Percentiles rank a stretch among this genome's conserved stretches.
Conservation (phyloP, 2,113 vertebrate genomes). For the Lagopus leucura region DNA sequence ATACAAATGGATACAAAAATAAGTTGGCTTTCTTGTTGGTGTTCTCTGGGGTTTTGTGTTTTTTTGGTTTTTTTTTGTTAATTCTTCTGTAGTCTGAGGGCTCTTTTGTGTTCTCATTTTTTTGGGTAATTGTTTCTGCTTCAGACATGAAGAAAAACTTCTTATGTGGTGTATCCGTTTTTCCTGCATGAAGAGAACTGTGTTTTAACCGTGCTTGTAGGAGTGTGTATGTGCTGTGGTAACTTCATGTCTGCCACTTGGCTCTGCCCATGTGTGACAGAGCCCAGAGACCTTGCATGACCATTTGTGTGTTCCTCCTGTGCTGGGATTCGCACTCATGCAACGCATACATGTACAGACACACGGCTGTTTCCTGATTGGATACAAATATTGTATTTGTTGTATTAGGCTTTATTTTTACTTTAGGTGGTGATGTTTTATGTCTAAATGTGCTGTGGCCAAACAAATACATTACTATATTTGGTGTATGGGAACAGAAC, state of each 20-base stretch:
- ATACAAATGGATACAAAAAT: not conserved
- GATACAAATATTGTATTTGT: not conserved
- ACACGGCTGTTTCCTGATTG: rapidly evolving
- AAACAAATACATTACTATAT: not conserved
- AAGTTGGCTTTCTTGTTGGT: not conserved
- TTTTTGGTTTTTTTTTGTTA: not conserved
- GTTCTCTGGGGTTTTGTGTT: not conserved
- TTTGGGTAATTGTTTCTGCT: not conserved
- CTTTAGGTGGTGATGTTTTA: not conserved
- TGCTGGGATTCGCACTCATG: not conserved
- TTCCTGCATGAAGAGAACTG: not conserved
- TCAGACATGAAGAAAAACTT: not conserved
- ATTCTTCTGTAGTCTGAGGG: not conserved
- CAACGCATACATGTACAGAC: not conserved
- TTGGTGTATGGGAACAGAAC: not conserved
- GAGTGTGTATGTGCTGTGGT: not conserved
- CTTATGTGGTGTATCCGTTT: not conserved
- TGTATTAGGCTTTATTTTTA: not conserved
- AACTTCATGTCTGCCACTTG: not conserved
- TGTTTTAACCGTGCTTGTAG: not conserved
- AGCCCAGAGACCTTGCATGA: rapidly evolving
- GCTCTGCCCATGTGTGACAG: not conserved
- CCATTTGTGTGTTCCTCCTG: not conserved
- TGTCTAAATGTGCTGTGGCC: not conserved
- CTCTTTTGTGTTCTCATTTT: not conserved